A percentile compares a stretch with the other conserved stretches of the same genome.
These are phyloP conservation scores for Porites cylindrica DNA, from an alignment of 92 coral and sea anemone genomes.

Conservation along the genomic window DNA sequence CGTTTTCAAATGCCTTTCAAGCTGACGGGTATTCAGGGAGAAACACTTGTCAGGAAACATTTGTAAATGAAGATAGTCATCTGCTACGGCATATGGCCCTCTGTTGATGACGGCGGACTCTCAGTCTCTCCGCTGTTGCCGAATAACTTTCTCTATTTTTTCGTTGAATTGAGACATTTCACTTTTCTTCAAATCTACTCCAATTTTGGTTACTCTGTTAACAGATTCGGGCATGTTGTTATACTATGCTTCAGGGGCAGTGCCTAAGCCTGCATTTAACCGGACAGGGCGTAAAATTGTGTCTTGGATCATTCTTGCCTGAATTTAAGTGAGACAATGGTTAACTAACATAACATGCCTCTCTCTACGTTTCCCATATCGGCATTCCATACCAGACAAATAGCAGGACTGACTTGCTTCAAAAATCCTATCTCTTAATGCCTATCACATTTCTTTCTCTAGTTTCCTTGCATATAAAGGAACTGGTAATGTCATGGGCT, in stretches of 20 bases:
- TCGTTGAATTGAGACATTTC: slow-evolving; percentile 59
- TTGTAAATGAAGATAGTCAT: slow-evolving; percentile 19
- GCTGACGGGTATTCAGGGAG: slow-evolving; percentile 52
- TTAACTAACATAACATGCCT: neutral
- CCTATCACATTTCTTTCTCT: too few relatives aligned
- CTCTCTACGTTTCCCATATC: neutral
- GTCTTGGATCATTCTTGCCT: slow-evolving; percentile 4
- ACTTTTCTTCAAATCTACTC: slow-evolving; percentile 39
- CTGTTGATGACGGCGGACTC: slow-evolving; percentile 64
- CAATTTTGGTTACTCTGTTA: slow-evolving; percentile 47
- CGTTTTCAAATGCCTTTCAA: slow-evolving; percentile 48
- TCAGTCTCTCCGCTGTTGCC: slow-evolving; percentile 56
- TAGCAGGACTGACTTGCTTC: neutral
- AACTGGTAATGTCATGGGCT: too few relatives aligned
- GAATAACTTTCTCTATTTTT: slow-evolving; percentile 50
- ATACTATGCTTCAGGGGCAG: slow-evolving; percentile 3
- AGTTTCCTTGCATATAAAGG: too few relatives aligned
- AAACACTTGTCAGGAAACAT: slow-evolving; percentile 56
- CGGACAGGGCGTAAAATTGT: neutral
- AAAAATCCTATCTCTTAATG: neutral
- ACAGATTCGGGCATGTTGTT: slow-evolving; percentile 33
- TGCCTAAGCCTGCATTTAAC: slow-evolving; percentile 1
- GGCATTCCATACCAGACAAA: neutral
- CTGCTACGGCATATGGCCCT: slow-evolving; percentile 46
- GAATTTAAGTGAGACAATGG: neutral